Evolutionary conservation across 2,888 invertebrate species (phyloP).

Genomic region (Acronicta aceris): DNA sequence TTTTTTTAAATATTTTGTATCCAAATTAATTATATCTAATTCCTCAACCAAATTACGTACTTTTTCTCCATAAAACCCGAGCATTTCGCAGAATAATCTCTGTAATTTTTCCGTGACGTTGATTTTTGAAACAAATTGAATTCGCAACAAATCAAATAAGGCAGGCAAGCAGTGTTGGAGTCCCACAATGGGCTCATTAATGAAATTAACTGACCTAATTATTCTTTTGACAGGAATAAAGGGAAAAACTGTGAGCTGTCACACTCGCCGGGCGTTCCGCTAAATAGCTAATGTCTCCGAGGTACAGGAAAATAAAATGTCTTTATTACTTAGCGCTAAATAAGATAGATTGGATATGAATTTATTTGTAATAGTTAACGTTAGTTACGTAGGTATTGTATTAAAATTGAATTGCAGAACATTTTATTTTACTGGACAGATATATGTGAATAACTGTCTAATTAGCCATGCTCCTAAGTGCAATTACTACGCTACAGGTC

Average conservation of each 20-base stretch:
- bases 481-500: too few relatives aligned
- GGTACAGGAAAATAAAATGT: too few relatives aligned
- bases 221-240: slow-evolving; percentile 67
- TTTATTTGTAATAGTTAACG: not conserved
- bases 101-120: slow-evolving; percentile 40
- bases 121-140: slow-evolving; percentile 52
- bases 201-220: slow-evolving; percentile 80
- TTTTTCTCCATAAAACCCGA: slow-evolving; percentile 6
- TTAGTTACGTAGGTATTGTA: too few relatives aligned
- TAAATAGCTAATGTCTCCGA: slow-evolving; percentile 31
- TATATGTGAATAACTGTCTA: too few relatives aligned
- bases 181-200: slow-evolving; percentile 75
- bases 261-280: slow-evolving; percentile 42
- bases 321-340: too few relatives aligned
- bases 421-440: too few relatives aligned
- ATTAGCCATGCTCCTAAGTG: too few relatives aligned
- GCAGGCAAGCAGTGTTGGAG: slow-evolving; percentile 34
- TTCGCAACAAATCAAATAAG: slow-evolving; percentile 76
- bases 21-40: slow-evolving; percentile 1
- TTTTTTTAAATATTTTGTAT: not conserved
- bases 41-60: not conserved
- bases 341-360: not conserved
- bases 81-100: slow-evolving; percentile 34
- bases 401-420: too few relatives aligned
- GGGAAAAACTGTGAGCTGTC: slow-evolving; percentile 42